These are phyloP conservation scores for Monopterus albus DNA, from an alignment of 2,113 vertebrate genomes.

Conservation along the genomic window DNA sequence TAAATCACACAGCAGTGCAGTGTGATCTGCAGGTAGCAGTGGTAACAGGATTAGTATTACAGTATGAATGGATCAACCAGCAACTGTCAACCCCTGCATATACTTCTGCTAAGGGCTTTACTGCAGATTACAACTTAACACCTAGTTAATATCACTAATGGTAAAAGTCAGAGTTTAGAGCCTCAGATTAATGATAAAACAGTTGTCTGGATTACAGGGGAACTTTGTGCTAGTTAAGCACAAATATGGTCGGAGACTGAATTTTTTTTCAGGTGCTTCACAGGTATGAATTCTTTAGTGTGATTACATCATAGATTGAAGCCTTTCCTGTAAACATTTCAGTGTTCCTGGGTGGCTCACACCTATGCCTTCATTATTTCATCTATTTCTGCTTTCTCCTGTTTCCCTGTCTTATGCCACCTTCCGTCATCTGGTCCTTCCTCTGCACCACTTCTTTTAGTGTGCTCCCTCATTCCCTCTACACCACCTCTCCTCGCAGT, in stretches of 20 bases:
- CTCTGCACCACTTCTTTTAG: slow-evolving; percentile 39
- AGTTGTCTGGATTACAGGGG: slow-evolving; percentile 64
- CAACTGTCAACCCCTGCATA: slow-evolving; percentile 73
- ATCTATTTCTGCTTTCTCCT: neutral
- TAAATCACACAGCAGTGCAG: slow-evolving; percentile 41
- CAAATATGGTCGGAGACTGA: neutral
- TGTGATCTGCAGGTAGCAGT: slow-evolving; percentile 63
- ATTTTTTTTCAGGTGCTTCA: neutral
- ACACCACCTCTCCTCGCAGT: slow-evolving; percentile 68
- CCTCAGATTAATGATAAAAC: slow-evolving; percentile 73
- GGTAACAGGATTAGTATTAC: slow-evolving; percentile 80
- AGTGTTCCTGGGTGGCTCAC: too few species aligned
- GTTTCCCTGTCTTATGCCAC: neutral
- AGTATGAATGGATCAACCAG: slow-evolving; percentile 77
- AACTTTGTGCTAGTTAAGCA: neutral
- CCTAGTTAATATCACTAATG: slow-evolving; percentile 79
- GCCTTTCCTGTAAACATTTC: too few species aligned
- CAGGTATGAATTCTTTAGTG: neutral
- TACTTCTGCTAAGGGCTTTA: slow-evolving; percentile 73
- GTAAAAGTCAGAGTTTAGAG: slow-evolving; percentile 76
- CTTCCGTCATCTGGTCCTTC: slow-evolving; percentile 10
- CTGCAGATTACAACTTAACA: slow-evolving; percentile 79
- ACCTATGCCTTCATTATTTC: too few species aligned
- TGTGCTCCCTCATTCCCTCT: slow-evolving; percentile 38
- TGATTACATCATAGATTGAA: too few species aligned